These are phyloP conservation scores for Drosophila tropicalis DNA, from an alignment of 1,140 invertebrate genomes.

Conservation along the genomic window DNA sequence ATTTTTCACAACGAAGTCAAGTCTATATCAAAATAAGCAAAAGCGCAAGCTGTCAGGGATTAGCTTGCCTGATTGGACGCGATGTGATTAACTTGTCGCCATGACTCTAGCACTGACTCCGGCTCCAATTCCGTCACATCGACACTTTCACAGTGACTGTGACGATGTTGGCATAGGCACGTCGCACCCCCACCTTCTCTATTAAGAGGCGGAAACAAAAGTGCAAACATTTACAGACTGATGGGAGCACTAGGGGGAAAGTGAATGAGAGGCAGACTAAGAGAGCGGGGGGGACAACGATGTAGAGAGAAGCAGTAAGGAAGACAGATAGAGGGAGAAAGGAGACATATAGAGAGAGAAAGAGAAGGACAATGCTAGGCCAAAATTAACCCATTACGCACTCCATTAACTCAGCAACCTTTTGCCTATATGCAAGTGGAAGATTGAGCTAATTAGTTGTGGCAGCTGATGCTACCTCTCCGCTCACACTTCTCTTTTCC, in stretches of 20 bases:
- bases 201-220: conserved; percentile 43
- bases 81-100: conserved; percentile 77
- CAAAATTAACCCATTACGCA: conserved; percentile 80
- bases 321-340: background rate
- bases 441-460: conserved; percentile 68
- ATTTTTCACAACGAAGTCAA: background rate
- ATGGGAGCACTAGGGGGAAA: background rate
- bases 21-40: conserved; percentile 9
- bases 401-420: conserved; percentile 66
- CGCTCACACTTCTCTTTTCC: background rate
- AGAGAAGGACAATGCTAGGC: conserved; percentile 25
- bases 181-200: conserved; percentile 5
- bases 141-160: conserved; percentile 29
- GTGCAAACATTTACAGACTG: conserved; percentile 53
- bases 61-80: conserved; percentile 76
- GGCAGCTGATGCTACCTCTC: conserved; percentile 59
- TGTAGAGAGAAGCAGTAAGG: too few relatives aligned
- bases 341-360: background rate
- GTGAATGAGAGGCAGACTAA: background rate
- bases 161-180: conserved; percentile 41
- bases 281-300: background rate
- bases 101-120: conserved; percentile 29
- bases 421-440: conserved; percentile 69
- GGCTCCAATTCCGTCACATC: conserved; percentile 8
- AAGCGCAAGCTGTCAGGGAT: conserved; percentile 56